These are phyloP conservation scores for Callopanchax toddi DNA, from an alignment of 2,113 vertebrate species.

Conservation along the genomic window DNA sequence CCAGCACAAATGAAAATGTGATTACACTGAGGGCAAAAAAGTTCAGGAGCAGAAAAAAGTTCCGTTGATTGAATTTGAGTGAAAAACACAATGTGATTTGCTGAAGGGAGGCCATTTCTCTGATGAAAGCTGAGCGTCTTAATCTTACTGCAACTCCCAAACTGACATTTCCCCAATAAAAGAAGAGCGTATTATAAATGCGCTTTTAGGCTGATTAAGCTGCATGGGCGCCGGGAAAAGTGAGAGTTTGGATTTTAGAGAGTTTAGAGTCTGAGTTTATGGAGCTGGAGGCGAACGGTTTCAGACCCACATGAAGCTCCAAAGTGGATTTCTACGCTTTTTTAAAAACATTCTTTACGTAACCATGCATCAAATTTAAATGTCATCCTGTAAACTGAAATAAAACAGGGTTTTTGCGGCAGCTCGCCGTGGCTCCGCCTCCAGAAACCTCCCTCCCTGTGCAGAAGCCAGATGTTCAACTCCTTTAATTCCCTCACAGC, in stretches of 20 bases:
- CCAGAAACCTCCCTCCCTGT: background rate
- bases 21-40: conserved; percentile 45
- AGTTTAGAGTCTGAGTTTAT: background rate
- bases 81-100: conserved; percentile 61
- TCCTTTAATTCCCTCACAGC: conserved; percentile 44
- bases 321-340: no score
- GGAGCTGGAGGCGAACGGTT: no score
- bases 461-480: conserved; percentile 60
- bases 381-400: background rate
- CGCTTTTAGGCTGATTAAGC: conserved; percentile 77
- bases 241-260: conserved; percentile 40
- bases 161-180: conserved; percentile 60
- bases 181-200: conserved; percentile 65
- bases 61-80: conserved; percentile 59
- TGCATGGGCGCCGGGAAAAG: no score
- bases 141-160: conserved; percentile 46
- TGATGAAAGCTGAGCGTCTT: conserved; percentile 64
- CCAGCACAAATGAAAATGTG: conserved; percentile 51
- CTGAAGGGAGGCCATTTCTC: conserved; percentile 39
- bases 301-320: no score
- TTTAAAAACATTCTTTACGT: no score
- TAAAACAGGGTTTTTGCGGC: no score
- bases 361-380: no score
- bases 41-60: conserved; percentile 52
- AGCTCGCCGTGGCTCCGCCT: no score